Base-by-base conservation (phyloP, 1,140 invertebrate genomes). In the Choristoneura fumiferana region DNA sequence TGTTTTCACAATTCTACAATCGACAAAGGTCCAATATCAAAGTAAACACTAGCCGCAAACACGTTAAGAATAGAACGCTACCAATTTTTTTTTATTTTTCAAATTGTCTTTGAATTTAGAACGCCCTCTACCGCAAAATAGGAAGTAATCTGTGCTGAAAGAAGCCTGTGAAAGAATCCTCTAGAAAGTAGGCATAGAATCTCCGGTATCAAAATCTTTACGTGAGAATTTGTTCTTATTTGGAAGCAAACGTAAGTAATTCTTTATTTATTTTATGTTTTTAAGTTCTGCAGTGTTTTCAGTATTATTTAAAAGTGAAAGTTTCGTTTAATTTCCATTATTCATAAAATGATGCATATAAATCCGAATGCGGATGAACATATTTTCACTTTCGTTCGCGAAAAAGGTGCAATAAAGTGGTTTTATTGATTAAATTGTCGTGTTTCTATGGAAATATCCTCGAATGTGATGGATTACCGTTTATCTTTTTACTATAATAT, bases 101-200 rank as follows among this genome's bases (percentile, higher is more conserved):
- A 66, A 71, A 71, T 55, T 54, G 58, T 58, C 14, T 82, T 88
- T 75, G 56, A 86, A 88, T 79, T 88, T 76, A 54, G 85, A 88
- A 88, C 85, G 85, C 85, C 83, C 78, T 79, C 83, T 88, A 64
- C 66, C 70, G 71, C 49, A 69, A 73, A n/a, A 71, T 60, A 63
- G 45, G 61, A 71, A 57, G 60, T 62, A 63, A 72, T 72, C 68
- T 78, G 69, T 57, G 61, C 67, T 85, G 85, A 88, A 86, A 88
- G 85, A 88, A 88, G 82, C 85, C 76, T 78, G 69, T 88, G 85
- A 83, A 88, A 85, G 83, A 88, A 88, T 88, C 85, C 85, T 86
- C 83, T 88, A 78, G 85, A 88, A 84, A 86, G 79, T 85, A 88
- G 81, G 77, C 81, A 88, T 78, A 78, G 82, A 82, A 85, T 86